Evolutionary conservation across 2,113 vertebrate genomes (phyloP).

Genomic region (Ctenomys sociabilis): DNA sequence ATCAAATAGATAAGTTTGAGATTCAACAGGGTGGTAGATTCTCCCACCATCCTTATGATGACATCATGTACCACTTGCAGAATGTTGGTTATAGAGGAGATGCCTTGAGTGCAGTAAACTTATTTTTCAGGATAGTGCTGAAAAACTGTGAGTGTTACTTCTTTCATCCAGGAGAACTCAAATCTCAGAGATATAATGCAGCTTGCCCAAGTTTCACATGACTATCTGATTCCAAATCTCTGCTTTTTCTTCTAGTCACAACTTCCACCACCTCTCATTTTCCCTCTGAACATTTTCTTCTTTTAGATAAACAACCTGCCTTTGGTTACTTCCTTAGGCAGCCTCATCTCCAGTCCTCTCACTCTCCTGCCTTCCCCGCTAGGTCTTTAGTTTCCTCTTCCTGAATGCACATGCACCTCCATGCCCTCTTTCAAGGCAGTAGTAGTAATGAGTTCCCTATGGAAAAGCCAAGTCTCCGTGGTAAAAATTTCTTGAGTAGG

Average conservation of each 20-base stretch:
- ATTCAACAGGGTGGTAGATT: neutral
- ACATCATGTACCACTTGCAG: too few species aligned
- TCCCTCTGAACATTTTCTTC: neutral
- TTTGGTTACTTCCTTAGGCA: neutral
- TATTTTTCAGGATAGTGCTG: neutral
- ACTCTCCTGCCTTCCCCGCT: neutral
- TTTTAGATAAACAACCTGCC: constrained; percentile 36
- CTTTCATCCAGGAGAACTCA: neutral
- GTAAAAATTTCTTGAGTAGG: constrained; percentile 22
- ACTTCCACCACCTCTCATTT: neutral
- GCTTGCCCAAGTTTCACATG: neutral
- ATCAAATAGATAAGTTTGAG: neutral
- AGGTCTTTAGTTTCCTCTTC: neutral
- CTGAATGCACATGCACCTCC: neutral
- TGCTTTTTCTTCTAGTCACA: neutral
- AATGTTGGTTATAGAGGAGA: neutral
- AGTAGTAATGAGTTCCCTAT: constrained; percentile 64
- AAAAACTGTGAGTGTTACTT: neutral
- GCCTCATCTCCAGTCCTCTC: neutral
- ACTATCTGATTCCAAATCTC: neutral
- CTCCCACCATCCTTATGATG: neutral
- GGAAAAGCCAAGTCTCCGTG: constrained; percentile 59
- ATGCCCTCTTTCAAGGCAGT: neutral
- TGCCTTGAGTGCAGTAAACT: neutral
- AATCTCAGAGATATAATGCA: neutral